Evolutionary conservation across 2,113 vertebrate species (phyloP).

Genomic region (Alouatta palliata): DNA sequence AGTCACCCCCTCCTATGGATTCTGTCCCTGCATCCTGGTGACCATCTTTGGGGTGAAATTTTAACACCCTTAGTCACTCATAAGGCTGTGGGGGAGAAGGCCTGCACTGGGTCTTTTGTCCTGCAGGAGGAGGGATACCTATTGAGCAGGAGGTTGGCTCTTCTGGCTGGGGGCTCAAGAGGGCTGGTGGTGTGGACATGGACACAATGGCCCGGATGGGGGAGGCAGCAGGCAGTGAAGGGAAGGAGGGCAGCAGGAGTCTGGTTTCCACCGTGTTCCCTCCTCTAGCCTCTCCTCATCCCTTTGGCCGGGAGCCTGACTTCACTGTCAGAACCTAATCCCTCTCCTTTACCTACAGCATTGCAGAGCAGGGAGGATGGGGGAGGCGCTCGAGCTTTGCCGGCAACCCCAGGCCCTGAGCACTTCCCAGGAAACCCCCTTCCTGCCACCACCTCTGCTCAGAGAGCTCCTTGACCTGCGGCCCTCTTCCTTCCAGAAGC

Average conservation of each 20-base stretch:
- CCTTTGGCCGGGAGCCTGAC: conserved; percentile 45
- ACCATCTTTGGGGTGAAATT: background rate
- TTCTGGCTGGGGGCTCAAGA: background rate
- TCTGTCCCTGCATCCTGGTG: background rate
- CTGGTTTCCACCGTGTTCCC: background rate
- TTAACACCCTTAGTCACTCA: background rate
- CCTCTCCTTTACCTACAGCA: conserved; percentile 56
- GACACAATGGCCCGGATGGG: background rate
- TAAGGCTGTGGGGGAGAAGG: background rate
- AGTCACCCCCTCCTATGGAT: background rate
- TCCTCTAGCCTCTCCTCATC: conserved; percentile 45
- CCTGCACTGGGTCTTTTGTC: background rate
- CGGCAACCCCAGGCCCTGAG: background rate
- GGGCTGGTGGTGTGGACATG: background rate
- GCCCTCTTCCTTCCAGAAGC: background rate
- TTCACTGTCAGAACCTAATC: conserved; percentile 63
- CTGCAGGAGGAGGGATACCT: background rate
- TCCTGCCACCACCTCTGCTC: background rate
- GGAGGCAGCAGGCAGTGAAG: background rate
- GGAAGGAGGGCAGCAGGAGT: background rate
- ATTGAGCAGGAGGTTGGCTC: background rate
- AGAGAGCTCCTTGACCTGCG: background rate
- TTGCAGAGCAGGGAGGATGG: background rate
- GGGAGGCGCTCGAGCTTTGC: background rate
- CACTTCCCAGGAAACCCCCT: background rate